Conservation (phyloP, 2,888 invertebrate genomes). For the Amiota mariae region DNA sequence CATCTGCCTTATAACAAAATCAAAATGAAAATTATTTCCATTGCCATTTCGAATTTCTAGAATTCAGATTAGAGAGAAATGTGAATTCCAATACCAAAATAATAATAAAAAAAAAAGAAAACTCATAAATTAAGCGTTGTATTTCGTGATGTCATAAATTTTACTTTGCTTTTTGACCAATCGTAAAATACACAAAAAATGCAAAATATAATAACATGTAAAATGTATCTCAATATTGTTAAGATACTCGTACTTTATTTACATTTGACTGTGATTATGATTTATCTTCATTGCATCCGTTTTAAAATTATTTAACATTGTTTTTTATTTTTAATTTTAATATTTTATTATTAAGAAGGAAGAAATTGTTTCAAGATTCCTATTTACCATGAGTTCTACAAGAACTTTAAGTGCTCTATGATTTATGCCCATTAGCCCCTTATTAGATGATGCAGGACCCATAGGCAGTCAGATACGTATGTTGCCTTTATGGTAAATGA, state of each 20-base stretch:
- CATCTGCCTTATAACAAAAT: not conserved
- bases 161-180: conserved; percentile 35
- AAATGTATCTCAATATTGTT: conserved; percentile 31
- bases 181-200: conserved; percentile 38
- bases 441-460: too few species aligned
- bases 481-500: too few species aligned
- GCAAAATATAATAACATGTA: conserved; percentile 43
- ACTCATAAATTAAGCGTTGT: conserved; percentile 19
- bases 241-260: conserved; percentile 39
- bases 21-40: too few species aligned
- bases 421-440: too few species aligned
- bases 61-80: too few species aligned
- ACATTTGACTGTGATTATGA: conserved; percentile 39
- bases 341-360: too few species aligned
- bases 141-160: conserved; percentile 50
- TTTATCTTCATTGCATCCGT: conserved; percentile 15
- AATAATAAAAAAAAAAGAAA: not conserved
- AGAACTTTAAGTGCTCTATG: too few species aligned
- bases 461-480: too few species aligned
- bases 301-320: not conserved
- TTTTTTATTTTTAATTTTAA: not conserved
- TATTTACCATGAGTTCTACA: too few species aligned
- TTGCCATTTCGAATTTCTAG: too few species aligned
- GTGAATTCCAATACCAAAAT: too few species aligned
- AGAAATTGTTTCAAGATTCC: too few species aligned